A percentile compares a stretch with the other conserved stretches of the same genome.
Conservation (phyloP, 2,797 vertebrate species). For the Peromyscus aztecus region DNA sequence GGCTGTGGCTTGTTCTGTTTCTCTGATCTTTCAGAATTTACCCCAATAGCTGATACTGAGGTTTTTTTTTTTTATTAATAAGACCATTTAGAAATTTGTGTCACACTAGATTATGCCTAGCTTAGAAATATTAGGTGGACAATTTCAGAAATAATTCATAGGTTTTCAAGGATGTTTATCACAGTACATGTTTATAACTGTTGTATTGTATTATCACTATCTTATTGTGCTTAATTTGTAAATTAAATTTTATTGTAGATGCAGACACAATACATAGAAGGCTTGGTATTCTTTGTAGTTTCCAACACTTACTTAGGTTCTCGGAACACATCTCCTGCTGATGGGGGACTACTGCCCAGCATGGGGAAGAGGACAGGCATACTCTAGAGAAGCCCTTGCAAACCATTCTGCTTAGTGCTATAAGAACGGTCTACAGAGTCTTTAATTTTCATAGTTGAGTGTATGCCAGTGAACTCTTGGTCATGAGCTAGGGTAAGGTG, state of each 20-base stretch:
- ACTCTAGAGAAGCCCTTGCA: slow-evolving; percentile 13
- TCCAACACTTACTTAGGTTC: neutral
- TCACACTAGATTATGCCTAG: too few relatives aligned
- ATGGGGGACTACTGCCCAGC: neutral
- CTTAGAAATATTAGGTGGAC: too few relatives aligned
- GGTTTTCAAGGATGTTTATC: too few relatives aligned
- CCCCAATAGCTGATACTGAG: too few relatives aligned
- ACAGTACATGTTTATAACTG: too few relatives aligned
- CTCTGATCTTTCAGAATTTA: too few relatives aligned
- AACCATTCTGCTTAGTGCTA: neutral
- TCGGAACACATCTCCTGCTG: neutral
- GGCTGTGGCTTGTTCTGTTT: too few relatives aligned
- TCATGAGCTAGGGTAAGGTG: neutral
- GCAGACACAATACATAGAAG: neutral
- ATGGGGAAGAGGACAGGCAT: neutral
- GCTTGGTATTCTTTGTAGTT: neutral
- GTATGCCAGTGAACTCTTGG: neutral
- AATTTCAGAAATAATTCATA: too few relatives aligned
- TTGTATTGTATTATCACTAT: too few relatives aligned
- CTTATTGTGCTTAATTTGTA: too few relatives aligned
- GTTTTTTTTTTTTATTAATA: too few relatives aligned
- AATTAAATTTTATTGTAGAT: neutral
- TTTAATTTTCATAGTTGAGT: neutral
- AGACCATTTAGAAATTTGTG: too few relatives aligned
- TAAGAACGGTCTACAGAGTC: neutral